Evolutionary conservation across 2,113 vertebrate species (phyloP).

Genomic region (Procapra przewalskii): DNA sequence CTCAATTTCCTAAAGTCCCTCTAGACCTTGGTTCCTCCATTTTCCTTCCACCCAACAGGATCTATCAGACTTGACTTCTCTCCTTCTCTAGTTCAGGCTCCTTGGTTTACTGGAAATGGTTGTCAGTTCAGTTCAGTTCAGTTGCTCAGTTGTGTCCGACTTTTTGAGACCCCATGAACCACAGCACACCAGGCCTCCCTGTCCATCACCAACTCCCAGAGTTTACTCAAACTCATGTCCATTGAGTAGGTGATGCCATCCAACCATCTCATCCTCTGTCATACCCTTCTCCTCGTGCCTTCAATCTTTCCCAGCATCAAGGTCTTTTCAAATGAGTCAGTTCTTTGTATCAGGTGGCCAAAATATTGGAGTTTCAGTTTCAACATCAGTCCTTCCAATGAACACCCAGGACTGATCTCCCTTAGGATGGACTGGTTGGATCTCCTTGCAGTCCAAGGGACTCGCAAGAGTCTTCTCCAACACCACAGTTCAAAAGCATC

Average conservation of each 20-base stretch:
- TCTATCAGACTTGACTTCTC: too few species aligned
- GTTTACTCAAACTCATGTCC: neutral
- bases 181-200: neutral
- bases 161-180: neutral
- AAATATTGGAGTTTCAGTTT: neutral
- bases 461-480: neutral
- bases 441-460: neutral
- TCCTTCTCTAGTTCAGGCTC: too few species aligned
- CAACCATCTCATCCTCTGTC: neutral
- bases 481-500: neutral
- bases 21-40: neutral
- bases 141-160: fast-evolving
- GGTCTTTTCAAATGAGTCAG: neutral
- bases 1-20: neutral
- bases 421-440: neutral
- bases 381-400: neutral
- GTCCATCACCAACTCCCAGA: neutral
- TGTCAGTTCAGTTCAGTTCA: neutral
- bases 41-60: neutral
- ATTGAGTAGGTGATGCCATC: neutral
- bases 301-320: neutral
- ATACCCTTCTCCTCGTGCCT: fast-evolving
- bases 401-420: neutral
- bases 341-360: neutral
- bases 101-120: neutral